Evolutionary conservation across 2,888 invertebrate genomes (phyloP).

Genomic region (Stomorhina lunata): DNA sequence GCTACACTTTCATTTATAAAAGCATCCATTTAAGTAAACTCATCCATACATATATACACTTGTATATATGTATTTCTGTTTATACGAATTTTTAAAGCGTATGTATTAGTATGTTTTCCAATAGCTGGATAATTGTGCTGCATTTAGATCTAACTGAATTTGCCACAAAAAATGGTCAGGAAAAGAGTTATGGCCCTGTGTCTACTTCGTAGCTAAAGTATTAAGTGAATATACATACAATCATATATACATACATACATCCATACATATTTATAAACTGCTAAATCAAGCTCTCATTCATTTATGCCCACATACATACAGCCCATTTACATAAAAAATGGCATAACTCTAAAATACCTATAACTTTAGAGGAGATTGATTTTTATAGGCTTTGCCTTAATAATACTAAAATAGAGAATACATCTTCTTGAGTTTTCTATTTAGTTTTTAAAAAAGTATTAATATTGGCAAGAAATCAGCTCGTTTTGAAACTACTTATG

Average conservation of each 20-base stretch:
- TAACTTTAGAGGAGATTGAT: too few relatives aligned
- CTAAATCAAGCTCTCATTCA: background rate
- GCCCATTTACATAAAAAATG: too few relatives aligned
- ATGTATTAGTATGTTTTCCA: too few relatives aligned
- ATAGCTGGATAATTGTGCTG: too few relatives aligned
- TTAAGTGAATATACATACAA: conserved; percentile 31
- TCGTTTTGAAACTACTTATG: too few relatives aligned
- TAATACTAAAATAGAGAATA: too few relatives aligned
- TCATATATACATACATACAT: background rate
- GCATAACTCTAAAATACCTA: too few relatives aligned
- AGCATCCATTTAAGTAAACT: background rate
- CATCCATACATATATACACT: background rate
- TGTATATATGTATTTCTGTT: background rate
- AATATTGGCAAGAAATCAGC: too few relatives aligned
- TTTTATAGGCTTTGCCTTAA: too few relatives aligned
- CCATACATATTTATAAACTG: too few relatives aligned
- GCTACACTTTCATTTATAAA: conserved; percentile 21
- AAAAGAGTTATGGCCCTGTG: conserved; percentile 54
- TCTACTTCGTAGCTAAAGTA: background rate
- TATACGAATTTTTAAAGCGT: background rate
- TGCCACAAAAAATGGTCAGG: conserved; percentile 15
- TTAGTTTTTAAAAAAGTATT: too few relatives aligned
- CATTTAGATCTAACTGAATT: conserved; percentile 35
- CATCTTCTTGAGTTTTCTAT: too few relatives aligned
- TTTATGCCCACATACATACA: background rate